Base-by-base conservation (phyloP, 2,888 invertebrate species). In the Amitus sp. region DNA sequence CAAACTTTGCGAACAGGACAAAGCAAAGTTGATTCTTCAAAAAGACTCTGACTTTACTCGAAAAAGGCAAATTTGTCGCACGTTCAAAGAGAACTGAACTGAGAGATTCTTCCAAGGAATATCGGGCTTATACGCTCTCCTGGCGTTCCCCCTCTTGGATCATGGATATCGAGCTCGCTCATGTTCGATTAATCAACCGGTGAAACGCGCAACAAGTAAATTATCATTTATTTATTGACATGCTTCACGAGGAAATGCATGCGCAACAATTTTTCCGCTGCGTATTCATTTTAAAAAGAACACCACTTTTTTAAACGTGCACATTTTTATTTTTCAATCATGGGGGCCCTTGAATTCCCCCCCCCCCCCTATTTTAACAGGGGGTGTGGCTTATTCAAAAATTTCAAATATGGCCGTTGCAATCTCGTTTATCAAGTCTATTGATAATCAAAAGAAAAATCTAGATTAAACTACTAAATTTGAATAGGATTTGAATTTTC, bases 61-160 rank as follows among this genome's bases (percentile, higher is more conserved):
- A 9, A 37, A 37, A 37, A 15, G 5, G 34, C 43, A 59, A 63
- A 55, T 59, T 56, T 59, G 53, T 59, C 49, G 53, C 47, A 5
- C 17, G 63, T n/a, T 54, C 27, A 47, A 42, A 49, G 58, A 69
- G 66, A 73, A 80, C 78, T 79, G 66, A 73, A 80, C 78, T 79
- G 73, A 68, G 37, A 37, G 67, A 58, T 49, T 56, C 54, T 67
- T 60, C 58, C 50, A 62, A 47, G 62, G 60, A 65, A 59, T 53
- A 67, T 43, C 55, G 48, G 52, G 69, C 70, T 79, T 74, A 77
- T 79, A 80, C 76, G 68, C 48, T 63, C 57, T 48, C 59, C 15
- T 18, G 7, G 18, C 15, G 18, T 20, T 10, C 9, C 20, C 20
- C 19, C 19, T 42, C 42, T 42, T 20, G 15, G 2, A n/a, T 4